A percentile compares a stretch with the other conserved stretches of the same genome.
These are phyloP conservation scores for Laodelphax striatellus DNA, from an alignment of 1,140 invertebrate genomes.

Conservation along the genomic window DNA sequence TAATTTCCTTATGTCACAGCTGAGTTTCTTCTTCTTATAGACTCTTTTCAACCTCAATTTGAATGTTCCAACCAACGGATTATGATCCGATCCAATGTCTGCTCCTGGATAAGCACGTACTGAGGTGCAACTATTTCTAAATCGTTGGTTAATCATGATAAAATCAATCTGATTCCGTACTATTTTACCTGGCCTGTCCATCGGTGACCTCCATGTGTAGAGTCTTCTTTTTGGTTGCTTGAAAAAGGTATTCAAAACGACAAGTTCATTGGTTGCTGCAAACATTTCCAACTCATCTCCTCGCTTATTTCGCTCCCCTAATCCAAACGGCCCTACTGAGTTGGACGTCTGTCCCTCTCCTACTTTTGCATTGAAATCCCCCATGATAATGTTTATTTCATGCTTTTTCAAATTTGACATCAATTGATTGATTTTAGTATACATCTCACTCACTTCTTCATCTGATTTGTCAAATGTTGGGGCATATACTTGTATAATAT, in stretches of 20 bases:
- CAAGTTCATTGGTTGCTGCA: constrained; percentile 24
- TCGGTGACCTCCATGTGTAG: constrained; percentile 30
- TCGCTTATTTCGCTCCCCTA: constrained; percentile 25
- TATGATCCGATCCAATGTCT: constrained; percentile 25
- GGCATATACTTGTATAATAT: too few species aligned
- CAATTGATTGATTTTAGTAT: background rate
- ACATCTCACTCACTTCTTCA: background rate
- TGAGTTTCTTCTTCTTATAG: background rate
- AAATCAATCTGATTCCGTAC: constrained; percentile 30
- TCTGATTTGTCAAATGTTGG: background rate
- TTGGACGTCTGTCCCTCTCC: constrained; percentile 14
- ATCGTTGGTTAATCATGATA: constrained; percentile 25
- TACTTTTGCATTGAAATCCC: constrained; percentile 26
- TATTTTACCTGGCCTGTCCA: constrained; percentile 21
- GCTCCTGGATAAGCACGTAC: constrained; percentile 23
- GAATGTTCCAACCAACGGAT: constrained; percentile 19
- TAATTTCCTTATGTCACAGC: background rate
- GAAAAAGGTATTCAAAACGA: constrained; percentile 26
- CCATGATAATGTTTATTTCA: constrained; percentile 21
- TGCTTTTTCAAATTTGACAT: constrained; percentile 7
- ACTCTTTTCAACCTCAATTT: constrained; percentile 11
- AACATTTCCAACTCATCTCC: constrained; percentile 25
- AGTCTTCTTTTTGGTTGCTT: constrained; percentile 24
- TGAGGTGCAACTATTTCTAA: constrained; percentile 24
- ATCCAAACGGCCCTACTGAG: constrained; percentile 18